Conservation (phyloP, 2,797 vertebrate genomes). For the Myotis vivesi region DNA sequence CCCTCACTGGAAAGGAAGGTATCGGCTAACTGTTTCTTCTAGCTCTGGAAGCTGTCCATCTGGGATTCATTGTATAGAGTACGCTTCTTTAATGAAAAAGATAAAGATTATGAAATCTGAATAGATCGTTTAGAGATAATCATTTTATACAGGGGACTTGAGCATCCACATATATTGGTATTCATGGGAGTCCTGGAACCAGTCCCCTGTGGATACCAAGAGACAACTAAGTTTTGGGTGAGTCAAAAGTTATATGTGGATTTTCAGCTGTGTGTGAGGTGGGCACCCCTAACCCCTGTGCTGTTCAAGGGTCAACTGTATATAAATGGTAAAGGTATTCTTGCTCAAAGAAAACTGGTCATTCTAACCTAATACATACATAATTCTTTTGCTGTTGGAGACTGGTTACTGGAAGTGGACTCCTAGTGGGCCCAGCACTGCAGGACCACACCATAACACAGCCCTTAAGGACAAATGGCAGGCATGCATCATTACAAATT, state of each 20-base stretch:
- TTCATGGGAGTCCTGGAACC: neutral
- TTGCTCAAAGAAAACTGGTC: neutral
- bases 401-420: neutral
- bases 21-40: neutral
- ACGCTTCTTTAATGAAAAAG: neutral
- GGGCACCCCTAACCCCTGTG: rapidly evolving
- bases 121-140: neutral
- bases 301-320: neutral
- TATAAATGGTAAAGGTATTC: neutral
- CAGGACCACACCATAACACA: neutral
- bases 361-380: neutral
- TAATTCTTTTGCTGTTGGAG: neutral
- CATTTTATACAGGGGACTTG: neutral
- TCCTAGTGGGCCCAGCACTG: neutral
- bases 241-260: neutral
- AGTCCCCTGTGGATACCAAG: neutral
- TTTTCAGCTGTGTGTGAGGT: neutral
- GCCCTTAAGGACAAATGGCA: neutral
- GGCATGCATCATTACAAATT: neutral
- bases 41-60: neutral
- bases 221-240: neutral
- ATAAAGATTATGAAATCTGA: neutral
- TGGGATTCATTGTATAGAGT: neutral
- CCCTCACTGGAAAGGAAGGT: neutral
- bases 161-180: neutral